Evolutionary conservation across 2,113 vertebrate genomes (phyloP), one percentile per base, ranked within the genome.

Genomic region (Planiliza haematocheilus): DNA sequence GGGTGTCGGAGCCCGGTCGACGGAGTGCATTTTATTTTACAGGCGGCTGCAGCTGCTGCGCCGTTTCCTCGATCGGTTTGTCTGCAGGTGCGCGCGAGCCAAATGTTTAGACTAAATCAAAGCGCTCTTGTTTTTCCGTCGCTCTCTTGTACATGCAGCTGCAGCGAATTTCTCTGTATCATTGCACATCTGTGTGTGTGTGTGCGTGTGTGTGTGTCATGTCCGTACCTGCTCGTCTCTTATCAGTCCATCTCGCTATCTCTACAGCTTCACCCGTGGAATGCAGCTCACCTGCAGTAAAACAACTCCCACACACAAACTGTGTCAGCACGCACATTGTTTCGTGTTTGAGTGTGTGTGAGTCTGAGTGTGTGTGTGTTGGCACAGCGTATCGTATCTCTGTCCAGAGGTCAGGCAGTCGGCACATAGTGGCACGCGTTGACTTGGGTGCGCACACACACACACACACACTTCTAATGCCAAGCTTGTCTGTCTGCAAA

Each of bases 11-110:
- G 58, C 49, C 8, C 7, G 70, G 87, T 86, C 82, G 86, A 89
- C 88, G 76, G 69, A 45, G 37, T 72, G 86, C 50, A n/a, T 87
- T 89, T 88, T 87, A 90, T 88, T 88, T 79, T 84, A 74, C 68
- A 85, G 79, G 71, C 51, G 56, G 67, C 63, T 77, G 65, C 45
- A 7, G 70, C 42, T 30, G 50, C 53, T 53, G 21, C 45, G 36
- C 85, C 74, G 63, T 79, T 86, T 85, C 43, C 67, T 49, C 84
- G 70, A 88, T 85, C 77, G 46, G 66, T 83, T 48, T 58, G 66
- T 82, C 30, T 68, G 70, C 56, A 70, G 59, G 70, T 77, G 79
- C 66, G 71, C 14, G 30, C 46, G 62, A 70, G 30, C 2, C 1
- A 30, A 71, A 48, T 81, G 74, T 79, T 81, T 74, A 51, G 73